These are phyloP conservation scores for Hypomesus transpacificus DNA, from an alignment of 2,113 vertebrate species.

Conservation along the genomic window DNA sequence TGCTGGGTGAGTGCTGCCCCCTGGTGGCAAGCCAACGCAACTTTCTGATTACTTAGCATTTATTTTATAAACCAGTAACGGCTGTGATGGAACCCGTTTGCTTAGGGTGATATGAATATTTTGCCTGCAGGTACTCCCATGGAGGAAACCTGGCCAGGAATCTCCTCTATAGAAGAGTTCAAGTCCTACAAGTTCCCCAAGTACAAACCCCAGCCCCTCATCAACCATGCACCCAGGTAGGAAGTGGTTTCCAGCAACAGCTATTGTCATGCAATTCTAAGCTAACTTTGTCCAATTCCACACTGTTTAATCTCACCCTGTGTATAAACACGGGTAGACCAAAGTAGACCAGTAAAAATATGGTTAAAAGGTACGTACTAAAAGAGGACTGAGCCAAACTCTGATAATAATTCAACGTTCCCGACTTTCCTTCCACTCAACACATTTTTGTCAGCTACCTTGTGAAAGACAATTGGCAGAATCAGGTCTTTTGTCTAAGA, in stretches of 20 bases:
- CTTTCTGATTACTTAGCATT: conserved; percentile 25
- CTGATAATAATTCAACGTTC: neutral
- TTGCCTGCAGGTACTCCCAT: conserved; percentile 82
- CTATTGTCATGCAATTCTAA: neutral
- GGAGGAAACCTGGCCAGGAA: conserved; percentile 91
- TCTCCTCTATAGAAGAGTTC: conserved; percentile 89
- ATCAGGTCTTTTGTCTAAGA: conserved; percentile 34
- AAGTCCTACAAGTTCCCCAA: conserved; percentile 94
- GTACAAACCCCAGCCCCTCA: conserved; percentile 87
- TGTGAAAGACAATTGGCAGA: conserved; percentile 39
- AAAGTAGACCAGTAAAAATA: neutral
- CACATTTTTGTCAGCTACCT: conserved; percentile 42
- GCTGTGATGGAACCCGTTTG: conserved; percentile 32
- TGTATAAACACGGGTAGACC: too few relatives aligned
- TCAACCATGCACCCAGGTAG: conserved; percentile 93
- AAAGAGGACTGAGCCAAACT: neutral
- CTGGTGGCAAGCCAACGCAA: conserved; percentile 38
- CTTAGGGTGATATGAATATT: conserved; percentile 40
- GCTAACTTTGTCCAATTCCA: neutral
- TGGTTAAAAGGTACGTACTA: neutral
- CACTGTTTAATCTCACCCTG: neutral
- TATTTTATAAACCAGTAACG: conserved; percentile 48
- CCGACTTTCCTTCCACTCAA: neutral
- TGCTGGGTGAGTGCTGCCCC: conserved; percentile 81
- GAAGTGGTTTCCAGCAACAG: conserved; percentile 26